A percentile compares a stretch with the other conserved stretches of the same genome.
These are phyloP conservation scores for Forbesichthys agassizii DNA, from an alignment of 2,113 vertebrate genomes.

Conservation along the genomic window DNA sequence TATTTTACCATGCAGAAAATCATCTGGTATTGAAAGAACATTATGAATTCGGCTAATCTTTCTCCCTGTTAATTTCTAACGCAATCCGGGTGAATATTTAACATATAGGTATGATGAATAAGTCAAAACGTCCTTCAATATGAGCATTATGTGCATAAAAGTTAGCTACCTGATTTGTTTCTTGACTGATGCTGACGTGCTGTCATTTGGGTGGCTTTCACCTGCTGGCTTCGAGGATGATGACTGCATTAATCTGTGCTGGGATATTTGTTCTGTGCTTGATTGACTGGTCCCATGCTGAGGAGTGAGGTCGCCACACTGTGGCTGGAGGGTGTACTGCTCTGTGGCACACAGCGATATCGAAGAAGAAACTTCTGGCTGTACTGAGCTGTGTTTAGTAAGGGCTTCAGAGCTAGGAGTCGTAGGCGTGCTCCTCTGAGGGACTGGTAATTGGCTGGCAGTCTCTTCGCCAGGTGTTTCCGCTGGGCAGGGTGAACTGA, in stretches of 20 bases:
- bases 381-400: constrained; percentile 32
- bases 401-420: constrained; percentile 47
- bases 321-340: constrained; percentile 40
- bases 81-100: no score
- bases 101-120: no score
- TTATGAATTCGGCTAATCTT: no score
- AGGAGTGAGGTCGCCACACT: constrained; percentile 16
- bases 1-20: not conserved
- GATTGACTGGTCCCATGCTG: constrained; percentile 37
- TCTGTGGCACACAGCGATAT: constrained; percentile 27
- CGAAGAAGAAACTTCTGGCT: constrained; percentile 27
- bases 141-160: not conserved
- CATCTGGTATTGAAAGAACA: no score
- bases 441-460: not conserved
- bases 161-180: constrained; percentile 62
- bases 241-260: constrained; percentile 6
- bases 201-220: constrained; percentile 24
- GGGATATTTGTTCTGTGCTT: constrained; percentile 23
- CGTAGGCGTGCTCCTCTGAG: constrained; percentile 28
- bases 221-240: constrained; percentile 30
- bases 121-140: no score
- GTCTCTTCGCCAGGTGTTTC: constrained; percentile 33
- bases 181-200: constrained; percentile 24
- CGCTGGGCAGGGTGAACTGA: constrained; percentile 5
- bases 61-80: no score